Evolutionary conservation across 2,888 invertebrate genomes (phyloP), one percentile per base, ranked within the genome.

Genomic region (Drosophila neonasuta): DNA sequence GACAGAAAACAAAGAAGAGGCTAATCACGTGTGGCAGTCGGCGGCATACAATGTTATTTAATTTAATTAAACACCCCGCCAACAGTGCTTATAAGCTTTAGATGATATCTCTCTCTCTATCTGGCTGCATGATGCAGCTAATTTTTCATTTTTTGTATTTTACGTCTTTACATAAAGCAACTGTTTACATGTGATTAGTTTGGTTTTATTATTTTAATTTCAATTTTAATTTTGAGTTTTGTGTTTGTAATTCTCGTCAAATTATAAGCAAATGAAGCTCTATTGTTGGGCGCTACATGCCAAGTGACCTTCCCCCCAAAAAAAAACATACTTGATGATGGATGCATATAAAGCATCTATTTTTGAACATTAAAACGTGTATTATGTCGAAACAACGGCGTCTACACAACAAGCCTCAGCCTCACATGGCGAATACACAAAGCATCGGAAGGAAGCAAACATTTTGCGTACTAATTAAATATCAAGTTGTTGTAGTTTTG

Each of bases 21-120:
- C 79, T 81, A 84, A 80, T 85, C 80, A 80, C 80, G 85, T 81
- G 82, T 63, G 80, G 65, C 73, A 67, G 66, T 57, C 71, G 61
- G 39, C 51, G 63, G 66, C 61, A 68, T 50, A 62, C 66, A 64
- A 82, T 64, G 61, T 63, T 60, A 61, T 42, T 68, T 83, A 72
- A 77, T 80, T 80, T 70, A 80, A 83, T 77, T 74, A 77, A 66
- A 59, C 61, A 61, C 71, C 71, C 71, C 63, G 65, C 50, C 70
- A 58, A 49, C 48, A 20, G 29, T 29, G 46, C 51, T 45, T 50
- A 36, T 41, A 29, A 45, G 44, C 24, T 44, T 44, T 7, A 41
- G 39, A 13, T 41, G 15, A 8, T 41, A 41, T 45, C 13, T 30
- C 34, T 10, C 20, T 15, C 15, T n/a, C 9, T 20, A 3, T 20